A percentile compares a stretch with the other conserved stretches of the same genome.
Conservation (phyloP, 2,888 invertebrate species). For the Caenorhabditis virilis region DNA sequence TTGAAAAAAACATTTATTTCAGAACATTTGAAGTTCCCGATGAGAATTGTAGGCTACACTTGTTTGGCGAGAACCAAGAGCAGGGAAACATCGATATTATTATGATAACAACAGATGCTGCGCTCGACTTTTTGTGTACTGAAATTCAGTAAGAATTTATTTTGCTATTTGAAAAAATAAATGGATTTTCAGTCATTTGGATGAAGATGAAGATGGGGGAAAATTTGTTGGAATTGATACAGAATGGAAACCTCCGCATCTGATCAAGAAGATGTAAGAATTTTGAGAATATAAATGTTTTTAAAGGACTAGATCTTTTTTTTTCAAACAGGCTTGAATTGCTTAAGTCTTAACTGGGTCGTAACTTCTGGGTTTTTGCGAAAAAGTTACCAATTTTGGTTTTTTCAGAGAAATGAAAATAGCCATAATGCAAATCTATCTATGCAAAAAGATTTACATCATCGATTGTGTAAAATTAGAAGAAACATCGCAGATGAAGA, state of each 20-base stretch:
- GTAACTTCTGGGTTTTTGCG: no score
- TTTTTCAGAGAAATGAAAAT: no score
- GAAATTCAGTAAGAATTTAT: conserved; percentile 1
- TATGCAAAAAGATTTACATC: conserved; percentile 24
- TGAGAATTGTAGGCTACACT: neutral
- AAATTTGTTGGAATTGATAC: conserved; percentile 39
- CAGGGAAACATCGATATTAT: conserved; percentile 2
- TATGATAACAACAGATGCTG: conserved; percentile 8
- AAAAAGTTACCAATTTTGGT: no score
- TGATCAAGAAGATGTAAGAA: no score
- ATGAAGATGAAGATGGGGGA: neutral
- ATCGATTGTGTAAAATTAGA: conserved; percentile 38
- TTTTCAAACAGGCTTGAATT: no score
- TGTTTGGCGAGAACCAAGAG: conserved; percentile 6
- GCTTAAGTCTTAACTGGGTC: no score
- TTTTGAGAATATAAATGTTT: no score
- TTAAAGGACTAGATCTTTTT: no score
- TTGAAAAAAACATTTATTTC: neutral
- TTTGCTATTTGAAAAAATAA: neutral
- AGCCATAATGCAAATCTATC: conserved; percentile 40
- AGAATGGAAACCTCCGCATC: conserved; percentile 41
- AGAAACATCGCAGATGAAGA: neutral
- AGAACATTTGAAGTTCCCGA: conserved; percentile 3
- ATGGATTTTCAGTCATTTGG: neutral
- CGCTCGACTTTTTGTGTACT: conserved; percentile 5